Evolutionary conservation across 2,113 vertebrate species (phyloP).

Genomic region (Gymnorhina tibicen): DNA sequence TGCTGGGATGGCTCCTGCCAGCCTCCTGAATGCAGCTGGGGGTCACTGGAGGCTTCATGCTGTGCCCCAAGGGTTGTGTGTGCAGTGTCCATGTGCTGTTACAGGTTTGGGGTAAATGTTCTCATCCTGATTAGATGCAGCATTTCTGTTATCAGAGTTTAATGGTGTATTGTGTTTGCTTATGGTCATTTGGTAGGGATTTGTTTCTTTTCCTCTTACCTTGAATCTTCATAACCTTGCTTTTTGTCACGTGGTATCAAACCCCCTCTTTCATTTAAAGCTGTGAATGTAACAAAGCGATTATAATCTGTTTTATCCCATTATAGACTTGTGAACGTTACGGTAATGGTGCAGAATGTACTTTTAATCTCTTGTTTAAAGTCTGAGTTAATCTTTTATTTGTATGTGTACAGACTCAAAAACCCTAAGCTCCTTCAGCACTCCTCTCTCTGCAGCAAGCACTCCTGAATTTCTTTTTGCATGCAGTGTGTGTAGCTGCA

Average conservation of each 20-base stretch:
- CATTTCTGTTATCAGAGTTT: background rate
- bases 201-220: background rate
- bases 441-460: background rate
- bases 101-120: rapidly evolving
- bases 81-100: rapidly evolving
- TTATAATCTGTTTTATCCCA: background rate
- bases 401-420: background rate
- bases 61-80: rapidly evolving
- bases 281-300: background rate
- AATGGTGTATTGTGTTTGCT: rapidly evolving
- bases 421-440: background rate
- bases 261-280: background rate
- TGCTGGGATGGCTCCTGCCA: background rate
- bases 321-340: background rate
- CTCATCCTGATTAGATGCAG: rapidly evolving
- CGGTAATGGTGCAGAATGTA: background rate
- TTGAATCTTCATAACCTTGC: background rate
- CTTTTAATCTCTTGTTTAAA: background rate
- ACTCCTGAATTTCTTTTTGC: background rate
- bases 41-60: background rate
- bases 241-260: background rate
- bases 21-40: rapidly evolving
- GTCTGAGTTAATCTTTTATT: constrained; percentile 6
- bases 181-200: background rate
- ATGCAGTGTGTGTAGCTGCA: rapidly evolving